Evolutionary conservation across 2,113 vertebrate genomes (phyloP), one percentile per base, ranked within the genome.

Genomic region (Rhynchomys soricoides): DNA sequence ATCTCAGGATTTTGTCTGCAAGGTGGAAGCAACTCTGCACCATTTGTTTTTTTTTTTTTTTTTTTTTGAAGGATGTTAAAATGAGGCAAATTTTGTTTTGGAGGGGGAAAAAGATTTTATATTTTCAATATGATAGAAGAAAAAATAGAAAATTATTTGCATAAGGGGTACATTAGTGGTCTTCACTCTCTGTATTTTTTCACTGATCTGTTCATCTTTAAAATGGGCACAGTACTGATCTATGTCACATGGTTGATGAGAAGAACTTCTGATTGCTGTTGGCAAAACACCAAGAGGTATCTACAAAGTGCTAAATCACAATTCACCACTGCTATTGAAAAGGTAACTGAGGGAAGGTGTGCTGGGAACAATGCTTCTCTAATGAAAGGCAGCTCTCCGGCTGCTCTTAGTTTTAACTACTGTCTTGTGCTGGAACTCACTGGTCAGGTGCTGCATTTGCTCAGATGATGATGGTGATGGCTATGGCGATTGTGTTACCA

Each of bases 231-330:
- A 19, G 70, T 48, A 92, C 73, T 96, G 66, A 83, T 79, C 77
- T 90, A 91, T 77, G 97, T 95, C 55, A 70, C 90, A 86, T 68
- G 66, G 59, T 52, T 83, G 59, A 90, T 96, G 85, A 95, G 78
- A 96, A 92, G 66, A 91, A 88, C 74, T 73, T 87, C 75, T 96
- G 94, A 96, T 93, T 96, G 92, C 31, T 90, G 45, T 95, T 95
- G 93, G 43, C 73, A 96, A 96, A 95, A 83, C 55, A 90, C 59
- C 19, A n/a, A 95, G 37, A 78, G 48, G n/a, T 93, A 70, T 83
- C 92, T 92, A 66, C 66, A 92, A 96, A 97, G 97, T 94, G 86
- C 77, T 92, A 95, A 91, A 52, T 92, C 96, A 97, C 37, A 91
- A 95, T 45, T 94, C 83, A 73, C 62, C 70, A 81, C 86, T 93